These are phyloP conservation scores for Thecophora atra DNA, from an alignment of 2,888 invertebrate species.

Conservation along the genomic window DNA sequence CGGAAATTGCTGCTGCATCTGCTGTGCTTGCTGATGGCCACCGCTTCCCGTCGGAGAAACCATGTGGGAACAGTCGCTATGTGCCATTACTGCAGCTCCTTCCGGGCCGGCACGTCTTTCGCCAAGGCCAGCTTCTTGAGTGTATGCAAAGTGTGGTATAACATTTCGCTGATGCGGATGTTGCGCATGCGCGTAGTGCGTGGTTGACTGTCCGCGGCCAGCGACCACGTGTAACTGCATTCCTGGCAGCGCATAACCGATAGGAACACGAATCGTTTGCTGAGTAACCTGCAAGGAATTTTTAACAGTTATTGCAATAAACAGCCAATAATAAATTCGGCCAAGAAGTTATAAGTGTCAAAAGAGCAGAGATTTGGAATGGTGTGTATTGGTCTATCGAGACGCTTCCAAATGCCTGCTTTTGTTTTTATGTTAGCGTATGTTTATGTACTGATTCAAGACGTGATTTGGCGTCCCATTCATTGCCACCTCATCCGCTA, in stretches of 20 bases:
- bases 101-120: slow-evolving; percentile 80
- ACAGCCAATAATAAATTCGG: no score
- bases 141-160: slow-evolving; percentile 60
- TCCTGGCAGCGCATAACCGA: slow-evolving; percentile 66
- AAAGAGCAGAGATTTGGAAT: no score
- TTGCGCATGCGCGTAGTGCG: slow-evolving; percentile 56
- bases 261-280: slow-evolving; percentile 67
- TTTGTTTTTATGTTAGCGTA: no score
- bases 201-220: slow-evolving; percentile 59
- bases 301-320: not conserved
- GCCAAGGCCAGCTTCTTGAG: slow-evolving; percentile 58
- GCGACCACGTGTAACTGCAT: slow-evolving; percentile 67
- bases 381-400: no score
- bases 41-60: slow-evolving; percentile 54
- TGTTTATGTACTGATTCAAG: no score
- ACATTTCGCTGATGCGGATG: slow-evolving; percentile 55
- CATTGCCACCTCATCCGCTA: no score
- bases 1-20: slow-evolving; percentile 61
- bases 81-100: slow-evolving; percentile 73
- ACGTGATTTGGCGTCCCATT: no score
- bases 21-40: slow-evolving; percentile 45
- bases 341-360: no score
- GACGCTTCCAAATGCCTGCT: no score
- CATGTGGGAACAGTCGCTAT: slow-evolving; percentile 58
- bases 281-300: slow-evolving; percentile 61